Percentiles rank a stretch among this genome's conserved stretches.
These are phyloP conservation scores for Ophion obscuratus DNA, from an alignment of 2,888 invertebrate genomes.

Conservation along the genomic window DNA sequence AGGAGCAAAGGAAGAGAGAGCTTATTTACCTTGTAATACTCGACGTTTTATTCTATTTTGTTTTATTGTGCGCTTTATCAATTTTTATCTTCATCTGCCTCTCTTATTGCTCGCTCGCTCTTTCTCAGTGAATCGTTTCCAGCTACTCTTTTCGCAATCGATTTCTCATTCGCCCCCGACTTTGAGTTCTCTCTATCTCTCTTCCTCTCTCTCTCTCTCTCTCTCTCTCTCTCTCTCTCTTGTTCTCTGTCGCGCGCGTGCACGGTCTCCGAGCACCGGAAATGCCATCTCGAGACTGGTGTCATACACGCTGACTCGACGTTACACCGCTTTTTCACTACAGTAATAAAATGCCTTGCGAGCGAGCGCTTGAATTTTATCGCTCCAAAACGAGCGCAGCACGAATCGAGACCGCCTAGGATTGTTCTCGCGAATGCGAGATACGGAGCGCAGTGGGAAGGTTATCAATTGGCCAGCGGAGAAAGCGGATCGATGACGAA, in stretches of 20 bases:
- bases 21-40: constrained; percentile 61
- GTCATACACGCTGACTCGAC: constrained; percentile 63
- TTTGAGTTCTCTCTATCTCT: not conserved
- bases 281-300: constrained; percentile 53
- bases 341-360: constrained; percentile 20
- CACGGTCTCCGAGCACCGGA: constrained; percentile 24
- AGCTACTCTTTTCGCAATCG: constrained; percentile 30
- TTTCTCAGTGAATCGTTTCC: not conserved
- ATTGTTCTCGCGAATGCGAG: constrained; percentile 38
- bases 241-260: not conserved
- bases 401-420: constrained; percentile 10
- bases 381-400: not conserved
- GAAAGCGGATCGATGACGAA: constrained; percentile 58
- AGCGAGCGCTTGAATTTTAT: constrained; percentile 17
- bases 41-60: constrained; percentile 43
- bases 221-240: too few relatives aligned
- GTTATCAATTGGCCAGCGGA: constrained; percentile 38
- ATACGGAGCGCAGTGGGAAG: constrained; percentile 21
- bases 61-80: constrained; percentile 29
- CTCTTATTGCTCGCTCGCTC: not conserved
- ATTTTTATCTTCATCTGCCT: constrained; percentile 28
- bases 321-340: constrained; percentile 25
- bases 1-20: not conserved
- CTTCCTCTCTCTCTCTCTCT: not conserved
- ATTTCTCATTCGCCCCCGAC: constrained; percentile 14